Conservation (phyloP, 2,797 vertebrate genomes). For the Argentina silus region DNA sequence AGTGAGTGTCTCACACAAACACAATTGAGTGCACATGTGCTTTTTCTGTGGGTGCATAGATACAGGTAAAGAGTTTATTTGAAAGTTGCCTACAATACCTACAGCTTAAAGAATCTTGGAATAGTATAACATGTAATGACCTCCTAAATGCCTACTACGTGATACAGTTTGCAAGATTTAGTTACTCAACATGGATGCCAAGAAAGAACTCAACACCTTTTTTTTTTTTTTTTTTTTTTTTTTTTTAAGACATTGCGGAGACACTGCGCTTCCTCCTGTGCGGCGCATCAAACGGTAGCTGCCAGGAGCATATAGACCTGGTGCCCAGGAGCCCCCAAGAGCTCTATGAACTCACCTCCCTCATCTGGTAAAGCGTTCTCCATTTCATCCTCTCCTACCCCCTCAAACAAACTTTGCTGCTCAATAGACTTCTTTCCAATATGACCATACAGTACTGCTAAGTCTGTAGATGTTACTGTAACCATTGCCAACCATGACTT, state of each 20-base stretch:
- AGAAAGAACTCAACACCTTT: too few species aligned
- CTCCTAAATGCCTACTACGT: too few species aligned
- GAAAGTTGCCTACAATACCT: too few species aligned
- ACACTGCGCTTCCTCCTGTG: slow-evolving; percentile 97
- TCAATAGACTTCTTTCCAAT: too few species aligned
- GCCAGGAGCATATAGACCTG: slow-evolving; percentile 98
- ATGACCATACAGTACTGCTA: not conserved
- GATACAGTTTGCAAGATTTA: too few species aligned
- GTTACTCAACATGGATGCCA: not conserved
- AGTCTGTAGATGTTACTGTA: not conserved
- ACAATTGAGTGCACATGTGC: not conserved
- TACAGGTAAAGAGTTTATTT: too few species aligned
- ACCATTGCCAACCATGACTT: not conserved
- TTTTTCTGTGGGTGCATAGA: not conserved
- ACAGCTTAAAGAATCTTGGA: too few species aligned
- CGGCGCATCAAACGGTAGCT: slow-evolving; percentile 96
- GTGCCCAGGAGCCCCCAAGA: slow-evolving; percentile 98
- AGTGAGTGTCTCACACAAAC: slow-evolving; percentile 82
- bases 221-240: too few species aligned
- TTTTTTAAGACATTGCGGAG: slow-evolving; percentile 94
- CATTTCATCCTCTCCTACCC: not conserved
- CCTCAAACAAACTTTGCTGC: not conserved
- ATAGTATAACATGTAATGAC: too few species aligned
- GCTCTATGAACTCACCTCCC: slow-evolving; percentile 97
- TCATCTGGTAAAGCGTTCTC: slow-evolving; percentile 93